Conservation (phyloP, 2,888 invertebrate species). For the Cryptophagus acutangulus region DNA sequence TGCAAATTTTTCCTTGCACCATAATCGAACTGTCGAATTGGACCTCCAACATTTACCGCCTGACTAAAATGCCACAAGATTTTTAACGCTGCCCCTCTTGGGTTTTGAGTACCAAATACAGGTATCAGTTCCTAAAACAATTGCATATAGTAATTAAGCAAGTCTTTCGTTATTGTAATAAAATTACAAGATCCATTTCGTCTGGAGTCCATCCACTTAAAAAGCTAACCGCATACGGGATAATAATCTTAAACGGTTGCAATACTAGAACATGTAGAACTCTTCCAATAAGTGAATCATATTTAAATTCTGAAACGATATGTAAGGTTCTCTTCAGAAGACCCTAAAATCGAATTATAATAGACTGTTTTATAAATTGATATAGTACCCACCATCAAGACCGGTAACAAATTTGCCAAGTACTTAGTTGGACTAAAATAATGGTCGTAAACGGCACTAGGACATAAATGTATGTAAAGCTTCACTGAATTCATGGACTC, state of each 20-base stretch:
- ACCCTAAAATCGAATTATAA: no score
- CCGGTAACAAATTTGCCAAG: not conserved
- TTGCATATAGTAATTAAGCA: not conserved
- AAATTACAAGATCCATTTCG: not conserved
- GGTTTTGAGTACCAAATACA: not conserved
- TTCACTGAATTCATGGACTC: conserved; percentile 17
- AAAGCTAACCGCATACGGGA: not conserved
- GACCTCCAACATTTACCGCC: not conserved
- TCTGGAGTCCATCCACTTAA: not conserved
- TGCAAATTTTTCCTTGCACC: not conserved
- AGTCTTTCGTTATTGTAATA: not conserved
- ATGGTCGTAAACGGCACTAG: conserved; percentile 13
- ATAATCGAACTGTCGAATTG: not conserved
- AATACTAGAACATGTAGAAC: not conserved
- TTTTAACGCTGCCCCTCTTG: not conserved
- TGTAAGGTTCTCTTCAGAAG: not conserved
- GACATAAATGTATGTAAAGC: conserved; percentile 14
- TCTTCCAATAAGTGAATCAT: not conserved
- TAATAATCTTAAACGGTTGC: not conserved
- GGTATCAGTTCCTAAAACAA: not conserved
- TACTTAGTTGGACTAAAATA: not conserved
- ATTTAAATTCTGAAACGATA: not conserved
- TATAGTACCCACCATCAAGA: not conserved
- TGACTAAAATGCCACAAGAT: not conserved
- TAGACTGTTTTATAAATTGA: no score